Base-by-base conservation (phyloP, 1,140 invertebrate genomes). In the Lutraria rhynchaena region DNA sequence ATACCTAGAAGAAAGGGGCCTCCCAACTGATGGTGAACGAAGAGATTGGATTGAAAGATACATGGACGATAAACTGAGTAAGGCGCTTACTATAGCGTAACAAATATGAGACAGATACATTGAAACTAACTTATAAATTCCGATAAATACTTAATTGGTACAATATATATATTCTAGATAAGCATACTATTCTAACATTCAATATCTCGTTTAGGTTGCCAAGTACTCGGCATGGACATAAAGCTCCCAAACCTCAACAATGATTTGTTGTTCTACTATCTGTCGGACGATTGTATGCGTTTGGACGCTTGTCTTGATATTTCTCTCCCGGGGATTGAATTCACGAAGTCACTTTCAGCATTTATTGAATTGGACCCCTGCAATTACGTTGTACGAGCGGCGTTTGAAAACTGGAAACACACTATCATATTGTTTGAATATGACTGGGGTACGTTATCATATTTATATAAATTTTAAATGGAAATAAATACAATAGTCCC, bases 341-440 rank as follows among this genome's bases (percentile, higher is more conserved):
- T 73, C 15, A 78, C 67, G 22, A 83, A 77, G 41, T 58, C 75
- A 17, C 69, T 83, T 31, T 57, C 44, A 5, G 75, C 76, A 11
- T 80, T 74, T 58, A 37, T 83, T 0, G 60, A 80, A 35, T 44
- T 83, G 17, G 82, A 83, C 51, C 75, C 82, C 17, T 83, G 82
- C 24, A 77, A 80, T 46, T 81, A 61, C 53, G 67, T 80, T 9
- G n/a, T 83, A 0, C 44, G 58, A 33, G 65, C 33, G 51, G 69
- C 33, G 4, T 83, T 83, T 83, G 82, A 83, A 37, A 78, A 69
- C 35, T 35, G 29, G 37, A 27, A n/a, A 1, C 27, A 29, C 29
- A 4, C 13, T 44, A 44, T 60, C 3, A n/a, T 75, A n/a, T 3
- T 75, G 15, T 60, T 75, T 46, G 71, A 61, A 1, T 75, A 75